Evolutionary conservation across 2,888 invertebrate species (phyloP).

Genomic region (Hemaris fuciformis): DNA sequence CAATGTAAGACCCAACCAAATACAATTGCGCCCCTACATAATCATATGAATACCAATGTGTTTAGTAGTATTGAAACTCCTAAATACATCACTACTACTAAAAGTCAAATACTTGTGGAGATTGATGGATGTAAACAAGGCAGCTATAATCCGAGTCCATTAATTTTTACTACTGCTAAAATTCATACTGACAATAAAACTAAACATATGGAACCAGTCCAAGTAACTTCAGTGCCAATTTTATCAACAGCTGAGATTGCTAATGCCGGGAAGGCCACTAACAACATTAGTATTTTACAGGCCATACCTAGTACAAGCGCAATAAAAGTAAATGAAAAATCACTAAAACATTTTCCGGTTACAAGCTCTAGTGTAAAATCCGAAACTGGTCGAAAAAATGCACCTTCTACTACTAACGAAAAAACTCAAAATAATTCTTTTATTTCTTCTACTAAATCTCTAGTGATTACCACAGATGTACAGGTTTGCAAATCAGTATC

Average conservation of each 20-base stretch:
- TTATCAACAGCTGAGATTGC: conserved; percentile 62
- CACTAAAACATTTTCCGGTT: background rate
- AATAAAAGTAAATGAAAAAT: background rate
- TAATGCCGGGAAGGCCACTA: background rate
- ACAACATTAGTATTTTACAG: background rate
- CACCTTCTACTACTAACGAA: background rate
- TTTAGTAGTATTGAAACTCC: conserved; percentile 42
- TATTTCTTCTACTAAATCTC: background rate
- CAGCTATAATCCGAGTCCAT: conserved; percentile 51
- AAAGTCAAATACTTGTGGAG: conserved; percentile 61
- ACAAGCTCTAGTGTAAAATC: background rate
- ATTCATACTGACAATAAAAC: conserved; percentile 65
- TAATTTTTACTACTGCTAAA: conserved; percentile 77
- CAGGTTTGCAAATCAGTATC: background rate
- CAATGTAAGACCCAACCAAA: conserved; percentile 29
- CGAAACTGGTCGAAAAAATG: background rate
- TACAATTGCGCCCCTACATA: conserved; percentile 40
- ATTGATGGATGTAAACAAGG: conserved; percentile 52
- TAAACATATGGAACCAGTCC: conserved; percentile 64
- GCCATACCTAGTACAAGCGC: background rate
- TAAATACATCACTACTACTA: conserved; percentile 38
- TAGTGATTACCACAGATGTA: background rate
- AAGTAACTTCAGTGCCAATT: conserved; percentile 66
- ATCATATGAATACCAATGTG: conserved; percentile 65
- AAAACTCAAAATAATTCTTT: background rate